These are phyloP conservation scores for Bryconaethiops microstoma DNA, from an alignment of 2,797 vertebrate species.

Conservation along the genomic window DNA sequence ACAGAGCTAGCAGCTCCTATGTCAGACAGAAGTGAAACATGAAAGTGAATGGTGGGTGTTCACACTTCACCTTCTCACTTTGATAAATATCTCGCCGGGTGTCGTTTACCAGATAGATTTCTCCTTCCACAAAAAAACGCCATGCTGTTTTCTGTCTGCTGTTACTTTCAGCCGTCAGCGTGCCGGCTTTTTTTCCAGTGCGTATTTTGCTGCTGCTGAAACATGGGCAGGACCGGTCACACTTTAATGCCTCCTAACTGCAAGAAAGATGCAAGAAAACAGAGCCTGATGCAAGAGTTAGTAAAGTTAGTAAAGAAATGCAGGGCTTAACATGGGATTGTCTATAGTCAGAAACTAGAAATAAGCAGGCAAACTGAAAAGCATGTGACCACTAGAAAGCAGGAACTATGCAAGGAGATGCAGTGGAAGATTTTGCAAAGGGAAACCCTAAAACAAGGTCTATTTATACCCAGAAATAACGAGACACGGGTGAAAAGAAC, in stretches of 20 bases:
- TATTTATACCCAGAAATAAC: no score
- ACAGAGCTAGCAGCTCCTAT: slow-evolving; percentile 79
- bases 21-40: slow-evolving; percentile 80
- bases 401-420: no score
- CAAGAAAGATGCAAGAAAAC: neutral
- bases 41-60: slow-evolving; percentile 77
- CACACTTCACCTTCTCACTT: slow-evolving; percentile 77
- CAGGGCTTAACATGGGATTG: no score
- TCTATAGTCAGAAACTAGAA: neutral
- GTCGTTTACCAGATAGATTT: slow-evolving; percentile 29
- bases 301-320: neutral
- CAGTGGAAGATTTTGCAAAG: no score
- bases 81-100: slow-evolving; percentile 84
- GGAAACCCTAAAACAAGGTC: no score
- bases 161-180: neutral
- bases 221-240: neutral
- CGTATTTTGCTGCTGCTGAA: no score
- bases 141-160: slow-evolving; percentile 3
- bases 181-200: slow-evolving; percentile 10
- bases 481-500: no score
- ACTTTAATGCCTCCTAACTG: neutral
- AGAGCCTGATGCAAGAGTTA: neutral
- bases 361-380: no score
- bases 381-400: no score
- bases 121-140: slow-evolving; percentile 4